Conservation (phyloP, 1,140 invertebrate genomes). For the Dendrolimus punctatus region DNA sequence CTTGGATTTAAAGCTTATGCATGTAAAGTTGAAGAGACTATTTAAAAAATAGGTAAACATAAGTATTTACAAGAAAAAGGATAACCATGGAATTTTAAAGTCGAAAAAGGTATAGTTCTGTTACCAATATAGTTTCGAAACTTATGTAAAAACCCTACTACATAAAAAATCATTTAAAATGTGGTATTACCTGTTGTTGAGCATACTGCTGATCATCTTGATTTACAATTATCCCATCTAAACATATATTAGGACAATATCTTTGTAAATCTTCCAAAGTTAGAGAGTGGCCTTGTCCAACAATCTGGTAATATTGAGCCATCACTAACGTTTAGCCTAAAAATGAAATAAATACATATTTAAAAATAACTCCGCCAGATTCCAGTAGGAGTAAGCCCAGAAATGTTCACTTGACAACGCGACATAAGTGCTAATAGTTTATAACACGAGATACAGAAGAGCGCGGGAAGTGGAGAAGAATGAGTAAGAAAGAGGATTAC, state of each 20-base stretch:
- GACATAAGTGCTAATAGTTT: too few relatives aligned
- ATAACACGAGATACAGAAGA: too few relatives aligned
- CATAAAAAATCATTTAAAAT: not conserved
- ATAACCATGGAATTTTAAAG: too few relatives aligned
- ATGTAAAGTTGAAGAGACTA: too few relatives aligned
- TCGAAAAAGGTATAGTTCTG: not conserved
- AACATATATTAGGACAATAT: conserved; percentile 60
- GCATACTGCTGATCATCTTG: conserved; percentile 62
- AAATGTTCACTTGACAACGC: too few relatives aligned
- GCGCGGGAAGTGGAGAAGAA: too few relatives aligned
- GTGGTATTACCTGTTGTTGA: conserved; percentile 47
- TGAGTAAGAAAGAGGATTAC: too few relatives aligned
- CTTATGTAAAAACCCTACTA: not conserved
- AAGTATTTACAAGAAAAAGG: too few relatives aligned
- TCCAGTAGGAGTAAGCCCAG: too few relatives aligned
- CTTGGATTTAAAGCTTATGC: too few relatives aligned
- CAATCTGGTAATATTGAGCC: conserved; percentile 68
- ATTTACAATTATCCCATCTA: conserved; percentile 62
- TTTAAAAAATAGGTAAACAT: too few relatives aligned
- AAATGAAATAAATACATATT: conserved; percentile 12
- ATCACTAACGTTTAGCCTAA: conserved; percentile 58
- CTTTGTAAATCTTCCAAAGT: conserved; percentile 63
- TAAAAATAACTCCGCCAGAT: too few relatives aligned
- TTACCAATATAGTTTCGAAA: not conserved
- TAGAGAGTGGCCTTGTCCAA: conserved; percentile 60